phyloP scores from a whole-genome alignment of 2,113 vertebrate species.

The Calidris pygmaea region DNA sequence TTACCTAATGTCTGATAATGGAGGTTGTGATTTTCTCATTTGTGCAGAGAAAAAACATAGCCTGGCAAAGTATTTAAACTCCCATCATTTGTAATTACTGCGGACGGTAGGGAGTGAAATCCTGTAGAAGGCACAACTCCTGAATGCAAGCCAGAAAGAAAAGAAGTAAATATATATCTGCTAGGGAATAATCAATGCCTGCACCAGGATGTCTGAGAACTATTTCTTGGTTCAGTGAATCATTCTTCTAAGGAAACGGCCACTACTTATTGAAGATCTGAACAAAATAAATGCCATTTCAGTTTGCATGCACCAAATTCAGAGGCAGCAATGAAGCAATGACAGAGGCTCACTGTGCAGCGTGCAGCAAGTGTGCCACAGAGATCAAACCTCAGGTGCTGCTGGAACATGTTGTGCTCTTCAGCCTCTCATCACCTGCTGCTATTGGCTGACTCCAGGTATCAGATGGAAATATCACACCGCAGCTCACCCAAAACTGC shows the following conservation, averaged over 20 bases:
- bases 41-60: background rate
- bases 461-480: constrained; percentile 71
- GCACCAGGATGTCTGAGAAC: background rate
- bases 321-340: background rate
- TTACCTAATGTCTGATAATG: background rate
- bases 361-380: background rate
- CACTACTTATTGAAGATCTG: background rate
- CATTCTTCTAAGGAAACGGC: background rate
- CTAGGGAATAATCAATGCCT: background rate
- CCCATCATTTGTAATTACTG: background rate
- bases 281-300: background rate
- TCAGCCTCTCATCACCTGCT: constrained; percentile 18
- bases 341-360: background rate
- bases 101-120: background rate
- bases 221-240: background rate
- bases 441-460: constrained; percentile 55
- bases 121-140: background rate
- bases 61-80: background rate
- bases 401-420: constrained; percentile 56
- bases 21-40: background rate
- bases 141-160: background rate
- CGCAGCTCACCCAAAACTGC: constrained; percentile 45
- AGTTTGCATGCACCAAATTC: background rate
- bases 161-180: background rate
- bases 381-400: constrained; percentile 56